Conservation (phyloP, 1,140 invertebrate genomes). For the Diabrotica undecimpunctata region DNA sequence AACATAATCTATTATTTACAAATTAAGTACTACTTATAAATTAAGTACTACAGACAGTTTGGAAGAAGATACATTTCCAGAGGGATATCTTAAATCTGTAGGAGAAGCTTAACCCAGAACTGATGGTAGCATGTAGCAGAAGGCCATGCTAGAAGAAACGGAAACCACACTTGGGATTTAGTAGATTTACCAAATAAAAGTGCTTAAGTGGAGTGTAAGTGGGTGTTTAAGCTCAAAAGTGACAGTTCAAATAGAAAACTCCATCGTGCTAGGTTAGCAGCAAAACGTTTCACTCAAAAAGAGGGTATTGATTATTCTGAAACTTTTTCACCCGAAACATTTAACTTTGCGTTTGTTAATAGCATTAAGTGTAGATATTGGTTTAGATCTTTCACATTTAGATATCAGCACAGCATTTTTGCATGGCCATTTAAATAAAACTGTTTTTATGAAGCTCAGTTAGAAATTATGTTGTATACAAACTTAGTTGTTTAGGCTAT, state of each 20-base stretch:
- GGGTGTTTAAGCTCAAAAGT: conserved; percentile 43
- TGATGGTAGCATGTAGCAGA: conserved; percentile 31
- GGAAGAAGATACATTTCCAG: background rate
- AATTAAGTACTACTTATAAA: too few species aligned
- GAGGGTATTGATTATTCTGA: conserved; percentile 33
- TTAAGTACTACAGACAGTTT: conserved; percentile 16
- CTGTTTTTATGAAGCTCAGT: conserved; percentile 34
- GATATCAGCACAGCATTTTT: conserved; percentile 35
- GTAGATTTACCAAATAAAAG: conserved; percentile 36
- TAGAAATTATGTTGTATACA: too few species aligned
- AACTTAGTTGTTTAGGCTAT: too few species aligned
- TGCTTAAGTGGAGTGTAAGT: conserved; percentile 43
- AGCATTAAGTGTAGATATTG: conserved; percentile 37
- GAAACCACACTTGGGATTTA: conserved; percentile 42
- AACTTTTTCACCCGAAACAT: conserved; percentile 29
- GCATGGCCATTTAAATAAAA: conserved; percentile 25
- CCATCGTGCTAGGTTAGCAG: conserved; percentile 43
- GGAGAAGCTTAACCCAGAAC: conserved; percentile 32
- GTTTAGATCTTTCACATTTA: conserved; percentile 33
- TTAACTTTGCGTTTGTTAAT: conserved; percentile 45
- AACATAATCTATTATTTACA: too few species aligned
- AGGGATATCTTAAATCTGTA: conserved; percentile 15
- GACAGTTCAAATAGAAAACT: conserved; percentile 27
- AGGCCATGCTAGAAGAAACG: conserved; percentile 37
- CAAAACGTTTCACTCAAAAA: conserved; percentile 40